Evolutionary conservation across 2,888 invertebrate genomes (phyloP).

Genomic region (Ormyrus pomaceus): DNA sequence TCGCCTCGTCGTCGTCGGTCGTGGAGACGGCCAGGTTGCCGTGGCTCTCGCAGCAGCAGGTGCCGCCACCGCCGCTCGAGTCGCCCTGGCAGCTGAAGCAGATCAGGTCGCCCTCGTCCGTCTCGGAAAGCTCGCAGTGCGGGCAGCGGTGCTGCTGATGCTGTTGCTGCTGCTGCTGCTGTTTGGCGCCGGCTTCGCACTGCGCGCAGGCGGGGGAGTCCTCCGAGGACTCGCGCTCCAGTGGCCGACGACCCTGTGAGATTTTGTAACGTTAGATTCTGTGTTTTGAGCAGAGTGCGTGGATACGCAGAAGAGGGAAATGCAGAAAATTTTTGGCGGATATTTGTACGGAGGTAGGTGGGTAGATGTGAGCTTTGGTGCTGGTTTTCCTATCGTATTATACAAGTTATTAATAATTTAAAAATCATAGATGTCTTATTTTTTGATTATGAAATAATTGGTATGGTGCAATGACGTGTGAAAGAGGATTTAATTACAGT

Average conservation of each 20-base stretch:
- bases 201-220: conserved; percentile 62
- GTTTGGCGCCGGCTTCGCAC: conserved; percentile 58
- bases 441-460: no score
- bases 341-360: no score
- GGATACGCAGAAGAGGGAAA: no score
- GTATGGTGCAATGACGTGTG: no score
- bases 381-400: no score
- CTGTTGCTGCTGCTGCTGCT: conserved; percentile 17
- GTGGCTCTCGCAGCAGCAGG: conserved; percentile 54
- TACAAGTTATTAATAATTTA: no score
- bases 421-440: no score
- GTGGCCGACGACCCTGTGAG: conserved; percentile 9
- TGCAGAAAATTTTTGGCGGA: no score
- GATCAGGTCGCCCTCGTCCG: conserved; percentile 70
- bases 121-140: conserved; percentile 67
- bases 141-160: conserved; percentile 57
- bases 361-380: no score
- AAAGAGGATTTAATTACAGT: no score
- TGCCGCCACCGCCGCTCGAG: conserved; percentile 34
- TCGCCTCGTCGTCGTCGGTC: conserved; percentile 54
- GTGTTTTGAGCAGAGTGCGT: no score
- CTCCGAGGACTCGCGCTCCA: conserved; percentile 59
- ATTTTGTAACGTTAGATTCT: no score
- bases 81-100: conserved; percentile 71
- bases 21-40: conserved; percentile 49